phyloP scores from a whole-genome alignment of 2,888 invertebrate genomes.

The Achlya flavicornis region DNA sequence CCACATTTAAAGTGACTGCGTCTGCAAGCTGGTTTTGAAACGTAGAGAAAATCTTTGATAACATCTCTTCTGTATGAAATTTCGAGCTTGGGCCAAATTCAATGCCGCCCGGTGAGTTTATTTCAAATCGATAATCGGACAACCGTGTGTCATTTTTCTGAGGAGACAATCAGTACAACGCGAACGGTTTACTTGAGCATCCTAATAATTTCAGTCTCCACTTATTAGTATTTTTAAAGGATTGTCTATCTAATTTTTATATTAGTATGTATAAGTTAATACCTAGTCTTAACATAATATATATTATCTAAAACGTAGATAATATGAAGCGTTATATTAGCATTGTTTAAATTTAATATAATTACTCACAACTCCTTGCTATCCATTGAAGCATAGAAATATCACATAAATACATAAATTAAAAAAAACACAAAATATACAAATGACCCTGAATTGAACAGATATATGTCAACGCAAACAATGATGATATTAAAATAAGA shows the following conservation, averaged over 20 bases:
- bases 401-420: slow-evolving; percentile 39
- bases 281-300: not conserved
- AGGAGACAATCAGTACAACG: not conserved
- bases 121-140: no score
- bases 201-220: not conserved
- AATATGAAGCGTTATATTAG: slow-evolving; percentile 19
- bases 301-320: not conserved
- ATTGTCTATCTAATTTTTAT: not conserved
- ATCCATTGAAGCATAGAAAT: slow-evolving; percentile 74
- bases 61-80: no score
- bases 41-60: no score
- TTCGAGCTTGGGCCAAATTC: no score
- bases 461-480: not conserved
- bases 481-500: slow-evolving; percentile 2
- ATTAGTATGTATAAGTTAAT: not conserved
- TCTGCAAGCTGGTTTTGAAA: no score
- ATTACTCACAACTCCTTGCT: slow-evolving; percentile 83
- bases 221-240: not conserved
- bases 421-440: slow-evolving; percentile 17
- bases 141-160: no score
- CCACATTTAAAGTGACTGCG: no score
- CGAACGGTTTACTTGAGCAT: not conserved
- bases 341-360: slow-evolving; percentile 30
- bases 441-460: not conserved
- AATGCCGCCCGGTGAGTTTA: no score